Evolutionary conservation across 2,888 invertebrate species (phyloP), one percentile per base, ranked within the genome.

Genomic region (Zootermopsis nevadensis): DNA sequence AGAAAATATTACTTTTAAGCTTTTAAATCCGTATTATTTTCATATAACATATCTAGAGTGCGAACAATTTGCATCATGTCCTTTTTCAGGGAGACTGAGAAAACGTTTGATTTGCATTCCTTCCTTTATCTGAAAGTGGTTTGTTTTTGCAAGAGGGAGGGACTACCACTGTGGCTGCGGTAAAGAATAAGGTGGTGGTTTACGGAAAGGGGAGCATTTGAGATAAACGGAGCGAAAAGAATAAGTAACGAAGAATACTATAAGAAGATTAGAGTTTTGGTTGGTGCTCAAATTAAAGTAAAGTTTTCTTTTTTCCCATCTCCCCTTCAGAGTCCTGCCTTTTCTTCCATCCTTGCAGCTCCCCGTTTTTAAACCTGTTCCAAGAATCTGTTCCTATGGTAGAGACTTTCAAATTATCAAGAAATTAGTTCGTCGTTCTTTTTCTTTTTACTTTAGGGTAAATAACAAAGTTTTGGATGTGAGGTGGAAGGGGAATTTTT

Each of bases 351-450:
- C 85, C 85, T 85, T 85, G 83, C 86, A 85, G 82, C 85, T 82
- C 84, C 48, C 67, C 38, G 33, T 79, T 80, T 77, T 83, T 83
- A 81, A 81, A 83, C 33, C 81, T 83, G 81, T 76, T 81, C 81
- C 42, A 83, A 80, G 83, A 84, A 84, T 84, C 84, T 84, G 84
- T 83, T 85, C 84, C 85, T 83, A 67, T 77, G 81, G 74, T 38
- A 66, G 80, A 69, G 83, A 83, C 83, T 85, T 90, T 90, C 90
- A 90, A 90, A 90, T 90, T 90, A 90, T 90, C 90, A 90, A 89
- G 89, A 88, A 90, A 90, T 90, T 90, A 90, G 90, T 90, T 90
- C 90, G 89, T 76, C 38, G 42, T 76, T 76, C 19, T 79, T 55
- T 60, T 35, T 27, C 4, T 66, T 74, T 38, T 74, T 7, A 38